Conservation (phyloP, 2,113 vertebrate species). For the Rutilus rutilus region DNA sequence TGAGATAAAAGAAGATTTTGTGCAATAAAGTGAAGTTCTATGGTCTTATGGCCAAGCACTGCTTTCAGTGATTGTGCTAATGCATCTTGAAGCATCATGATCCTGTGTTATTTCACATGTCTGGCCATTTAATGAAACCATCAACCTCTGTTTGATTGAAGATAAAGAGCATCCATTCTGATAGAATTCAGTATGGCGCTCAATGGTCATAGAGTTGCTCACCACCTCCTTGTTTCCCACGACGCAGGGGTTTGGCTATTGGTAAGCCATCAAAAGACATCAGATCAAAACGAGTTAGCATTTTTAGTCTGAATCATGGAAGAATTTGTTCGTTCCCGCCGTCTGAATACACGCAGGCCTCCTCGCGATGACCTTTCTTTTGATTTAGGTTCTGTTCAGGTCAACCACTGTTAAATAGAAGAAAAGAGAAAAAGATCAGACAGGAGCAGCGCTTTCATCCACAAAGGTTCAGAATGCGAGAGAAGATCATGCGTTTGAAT, state of each 20-base stretch:
- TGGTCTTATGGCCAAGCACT: not conserved
- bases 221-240: not conserved
- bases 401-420: conserved; percentile 69
- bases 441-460: conserved; percentile 73
- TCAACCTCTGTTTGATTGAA: conserved; percentile 45
- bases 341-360: conserved; percentile 58
- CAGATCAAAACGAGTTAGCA: conserved; percentile 66
- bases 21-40: conserved; percentile 10
- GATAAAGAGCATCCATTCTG: conserved; percentile 27
- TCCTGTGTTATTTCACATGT: conserved; percentile 35
- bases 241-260: conserved; percentile 54
- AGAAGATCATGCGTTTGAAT: conserved; percentile 46
- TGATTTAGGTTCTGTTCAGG: conserved; percentile 68
- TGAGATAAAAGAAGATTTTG: conserved; percentile 2
- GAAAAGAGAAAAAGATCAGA: conserved; percentile 71
- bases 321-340: conserved; percentile 52
- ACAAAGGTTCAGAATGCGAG: conserved; percentile 69
- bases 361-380: conserved; percentile 75
- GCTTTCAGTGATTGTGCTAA: not conserved
- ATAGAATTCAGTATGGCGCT: conserved; percentile 26
- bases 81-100: conserved; percentile 20
- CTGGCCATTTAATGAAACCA: conserved; percentile 38
- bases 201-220: not conserved
- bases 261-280: conserved; percentile 63
- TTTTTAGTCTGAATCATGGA: conserved; percentile 58